These are phyloP conservation scores for Cosmorhoe ocellata DNA, from an alignment of 2,888 invertebrate species.

Conservation along the genomic window DNA sequence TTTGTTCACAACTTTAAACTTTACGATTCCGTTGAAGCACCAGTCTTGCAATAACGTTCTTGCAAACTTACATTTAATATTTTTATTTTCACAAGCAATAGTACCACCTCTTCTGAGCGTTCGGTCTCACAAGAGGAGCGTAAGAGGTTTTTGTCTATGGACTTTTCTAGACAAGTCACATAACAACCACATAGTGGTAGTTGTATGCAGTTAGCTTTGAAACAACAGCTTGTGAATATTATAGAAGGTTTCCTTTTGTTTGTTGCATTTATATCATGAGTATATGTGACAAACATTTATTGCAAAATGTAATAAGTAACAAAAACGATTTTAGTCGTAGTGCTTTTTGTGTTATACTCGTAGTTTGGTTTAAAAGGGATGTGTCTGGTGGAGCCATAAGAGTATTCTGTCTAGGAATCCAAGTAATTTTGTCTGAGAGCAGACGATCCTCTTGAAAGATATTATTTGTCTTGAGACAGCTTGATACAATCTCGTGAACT, in stretches of 20 bases:
- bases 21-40: slow-evolving; percentile 15
- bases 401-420: slow-evolving; percentile 21
- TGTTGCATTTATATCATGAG: no score
- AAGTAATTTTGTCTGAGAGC: slow-evolving; percentile 28
- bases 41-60: slow-evolving; percentile 16
- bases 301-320: no score
- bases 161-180: slow-evolving; percentile 1
- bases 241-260: no score
- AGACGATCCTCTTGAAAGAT: slow-evolving; percentile 32
- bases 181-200: neutral
- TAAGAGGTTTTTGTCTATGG: slow-evolving; percentile 22
- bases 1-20: slow-evolving; percentile 9
- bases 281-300: no score
- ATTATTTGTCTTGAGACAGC: slow-evolving; percentile 29
- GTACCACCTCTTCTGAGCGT: slow-evolving; percentile 5
- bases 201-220: no score
- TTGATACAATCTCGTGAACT: slow-evolving; percentile 25
- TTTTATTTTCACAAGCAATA: slow-evolving; percentile 29
- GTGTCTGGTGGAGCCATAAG: slow-evolving; percentile 4
- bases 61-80: slow-evolving; percentile 22
- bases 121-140: slow-evolving; percentile 19
- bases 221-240: no score
- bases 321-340: no score
- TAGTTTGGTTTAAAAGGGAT: neutral
- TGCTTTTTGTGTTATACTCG: no score